Conservation (phyloP, 2,888 invertebrate species). For the Lochmaea capreae region DNA sequence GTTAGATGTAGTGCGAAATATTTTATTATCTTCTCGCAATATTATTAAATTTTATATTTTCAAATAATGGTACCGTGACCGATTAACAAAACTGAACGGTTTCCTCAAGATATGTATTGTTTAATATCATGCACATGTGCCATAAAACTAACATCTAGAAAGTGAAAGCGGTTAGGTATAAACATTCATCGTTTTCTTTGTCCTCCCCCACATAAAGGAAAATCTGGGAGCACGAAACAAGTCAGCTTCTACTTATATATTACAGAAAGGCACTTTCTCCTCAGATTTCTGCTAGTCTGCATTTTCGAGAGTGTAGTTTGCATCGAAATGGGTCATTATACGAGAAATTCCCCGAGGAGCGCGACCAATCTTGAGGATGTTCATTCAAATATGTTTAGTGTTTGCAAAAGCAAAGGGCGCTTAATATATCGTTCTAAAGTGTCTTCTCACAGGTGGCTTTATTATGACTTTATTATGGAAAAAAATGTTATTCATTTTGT, state of each 20-base stretch:
- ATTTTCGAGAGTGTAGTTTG: constrained; percentile 69
- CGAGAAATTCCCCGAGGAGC: constrained; percentile 56
- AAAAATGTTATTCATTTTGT: constrained; percentile 33
- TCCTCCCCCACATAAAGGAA: constrained; percentile 7
- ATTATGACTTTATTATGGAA: constrained; percentile 39
- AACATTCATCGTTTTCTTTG: constrained; percentile 12
- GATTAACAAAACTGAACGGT: too few relatives aligned
- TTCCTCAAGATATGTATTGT: background rate
- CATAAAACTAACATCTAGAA: constrained; percentile 1
- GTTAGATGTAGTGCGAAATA: too few relatives aligned
- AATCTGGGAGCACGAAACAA: constrained; percentile 21
- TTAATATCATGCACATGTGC: background rate
- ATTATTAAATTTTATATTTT: too few relatives aligned
- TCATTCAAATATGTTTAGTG: constrained; percentile 56
- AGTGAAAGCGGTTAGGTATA: constrained; percentile 9
- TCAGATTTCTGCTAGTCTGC: constrained; percentile 54
- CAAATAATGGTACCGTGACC: too few relatives aligned
- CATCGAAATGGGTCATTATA: constrained; percentile 71
- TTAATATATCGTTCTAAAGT: constrained; percentile 36
- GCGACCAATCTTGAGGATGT: constrained; percentile 48
- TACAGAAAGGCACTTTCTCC: constrained; percentile 59
- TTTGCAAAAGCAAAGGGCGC: constrained; percentile 46
- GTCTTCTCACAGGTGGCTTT: constrained; percentile 22
- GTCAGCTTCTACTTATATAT: constrained; percentile 53
- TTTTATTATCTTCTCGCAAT: too few relatives aligned